phyloP scores from a whole-genome alignment of 2,113 vertebrate species.

The Craseonycteris thonglongyai region DNA sequence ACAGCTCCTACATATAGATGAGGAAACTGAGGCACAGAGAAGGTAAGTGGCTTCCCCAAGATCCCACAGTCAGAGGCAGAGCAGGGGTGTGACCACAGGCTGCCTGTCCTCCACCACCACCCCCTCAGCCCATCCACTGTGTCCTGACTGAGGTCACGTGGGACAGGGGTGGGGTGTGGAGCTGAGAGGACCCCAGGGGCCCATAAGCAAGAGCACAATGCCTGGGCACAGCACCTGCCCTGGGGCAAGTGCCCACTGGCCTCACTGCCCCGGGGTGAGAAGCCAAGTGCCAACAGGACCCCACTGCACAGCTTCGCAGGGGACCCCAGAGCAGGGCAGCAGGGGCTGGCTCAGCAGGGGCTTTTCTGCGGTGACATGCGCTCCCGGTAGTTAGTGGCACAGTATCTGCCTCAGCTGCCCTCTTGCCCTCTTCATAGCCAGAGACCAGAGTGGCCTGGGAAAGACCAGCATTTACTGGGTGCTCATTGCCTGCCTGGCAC shows the following conservation, averaged over 20 bases:
- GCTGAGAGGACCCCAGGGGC: no score
- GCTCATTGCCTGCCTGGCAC: neutral
- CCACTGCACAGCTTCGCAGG: neutral
- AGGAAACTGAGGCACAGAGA: neutral
- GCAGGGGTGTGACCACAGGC: neutral
- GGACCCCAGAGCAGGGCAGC: neutral
- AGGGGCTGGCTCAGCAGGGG: neutral
- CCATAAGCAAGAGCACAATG: rapidly evolving
- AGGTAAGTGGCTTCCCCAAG: neutral
- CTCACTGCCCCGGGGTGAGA: neutral
- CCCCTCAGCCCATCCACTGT: neutral
- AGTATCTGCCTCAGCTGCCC: neutral
- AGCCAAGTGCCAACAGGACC: neutral
- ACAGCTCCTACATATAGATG: neutral
- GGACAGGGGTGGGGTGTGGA: neutral
- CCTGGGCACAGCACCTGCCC: neutral
- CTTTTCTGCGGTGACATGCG: neutral
- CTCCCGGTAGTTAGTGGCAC: neutral
- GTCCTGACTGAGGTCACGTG: neutral
- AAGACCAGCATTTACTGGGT: neutral
- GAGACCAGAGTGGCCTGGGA: neutral
- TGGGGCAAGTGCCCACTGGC: neutral
- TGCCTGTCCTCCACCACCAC: rapidly evolving
- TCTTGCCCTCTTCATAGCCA: neutral
- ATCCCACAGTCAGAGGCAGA: neutral